phyloP scores from a whole-genome alignment of 1,140 invertebrate species.

The Triops cancriformis region DNA sequence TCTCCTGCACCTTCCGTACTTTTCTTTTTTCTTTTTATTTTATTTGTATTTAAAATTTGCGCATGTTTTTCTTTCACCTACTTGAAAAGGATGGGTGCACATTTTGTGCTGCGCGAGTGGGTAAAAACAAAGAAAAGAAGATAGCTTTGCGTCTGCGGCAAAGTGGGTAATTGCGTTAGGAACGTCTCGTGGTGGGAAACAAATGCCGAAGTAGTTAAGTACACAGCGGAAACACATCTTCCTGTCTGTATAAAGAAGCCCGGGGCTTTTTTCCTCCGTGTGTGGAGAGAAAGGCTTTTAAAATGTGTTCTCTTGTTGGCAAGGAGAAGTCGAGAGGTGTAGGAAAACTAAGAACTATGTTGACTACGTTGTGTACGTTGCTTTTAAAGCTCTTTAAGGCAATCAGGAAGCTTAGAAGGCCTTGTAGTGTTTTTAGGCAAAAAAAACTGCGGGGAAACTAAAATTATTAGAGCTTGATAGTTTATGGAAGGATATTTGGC shows the following conservation, averaged over 20 bases:
- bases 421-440: too few species aligned
- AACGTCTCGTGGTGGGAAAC: neutral
- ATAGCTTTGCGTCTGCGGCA: neutral
- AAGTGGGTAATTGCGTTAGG: neutral
- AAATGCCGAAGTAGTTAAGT: neutral
- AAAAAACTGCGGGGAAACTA: too few species aligned
- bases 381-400: too few species aligned
- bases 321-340: neutral
- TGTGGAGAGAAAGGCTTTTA: neutral
- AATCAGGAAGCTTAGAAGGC: too few species aligned
- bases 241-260: neutral
- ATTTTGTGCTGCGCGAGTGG: too few species aligned
- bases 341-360: too few species aligned
- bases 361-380: too few species aligned
- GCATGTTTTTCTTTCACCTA: neutral
- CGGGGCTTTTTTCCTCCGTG: neutral
- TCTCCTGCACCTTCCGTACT: neutral
- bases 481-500: too few species aligned
- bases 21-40: neutral
- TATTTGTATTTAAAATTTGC: neutral
- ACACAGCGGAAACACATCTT: slow-evolving; percentile 9
- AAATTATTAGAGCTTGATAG: too few species aligned
- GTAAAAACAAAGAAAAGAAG: too few species aligned
- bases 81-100: neutral
- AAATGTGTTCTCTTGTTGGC: neutral